A percentile compares a stretch with the other conserved stretches of the same genome.
Evolutionary conservation across 1,140 invertebrate genomes (phyloP).

Genomic region (Manduca sexta): DNA sequence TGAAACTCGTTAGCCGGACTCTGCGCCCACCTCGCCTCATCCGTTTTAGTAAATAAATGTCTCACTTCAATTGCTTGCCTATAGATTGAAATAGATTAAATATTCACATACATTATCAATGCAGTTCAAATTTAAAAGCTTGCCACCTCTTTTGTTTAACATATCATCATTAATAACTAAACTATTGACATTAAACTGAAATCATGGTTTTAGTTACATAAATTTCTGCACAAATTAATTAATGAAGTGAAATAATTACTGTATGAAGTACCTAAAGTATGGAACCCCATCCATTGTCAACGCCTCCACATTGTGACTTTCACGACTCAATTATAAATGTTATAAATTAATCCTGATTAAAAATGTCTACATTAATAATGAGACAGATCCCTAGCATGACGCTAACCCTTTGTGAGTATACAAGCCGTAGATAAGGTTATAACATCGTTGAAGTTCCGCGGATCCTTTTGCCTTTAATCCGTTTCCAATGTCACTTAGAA

Average conservation of each 20-base stretch:
- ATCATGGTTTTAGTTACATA: no score
- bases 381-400: slow-evolving; percentile 3
- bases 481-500: slow-evolving; percentile 21
- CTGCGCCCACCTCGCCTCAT: slow-evolving; percentile 11
- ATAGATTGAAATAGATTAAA: slow-evolving; percentile 9
- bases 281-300: no score
- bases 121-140: no score
- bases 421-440: slow-evolving; percentile 26
- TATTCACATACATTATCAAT: no score
- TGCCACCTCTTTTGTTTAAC: no score
- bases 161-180: no score
- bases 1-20: slow-evolving; percentile 29
- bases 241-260: no score
- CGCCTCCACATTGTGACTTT: no score
- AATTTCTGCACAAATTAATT: no score
- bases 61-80: slow-evolving; percentile 19
- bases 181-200: no score
- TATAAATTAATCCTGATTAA: slow-evolving; percentile 10
- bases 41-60: slow-evolving; percentile 20
- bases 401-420: slow-evolving; percentile 15
- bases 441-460: slow-evolving; percentile 27
- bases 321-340: no score
- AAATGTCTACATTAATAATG: slow-evolving; percentile 12
- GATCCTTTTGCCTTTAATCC: slow-evolving; percentile 29
- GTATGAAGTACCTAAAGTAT: no score